phyloP scores from a whole-genome alignment of 2,888 invertebrate species.

The Drosophila prostipennis region DNA sequence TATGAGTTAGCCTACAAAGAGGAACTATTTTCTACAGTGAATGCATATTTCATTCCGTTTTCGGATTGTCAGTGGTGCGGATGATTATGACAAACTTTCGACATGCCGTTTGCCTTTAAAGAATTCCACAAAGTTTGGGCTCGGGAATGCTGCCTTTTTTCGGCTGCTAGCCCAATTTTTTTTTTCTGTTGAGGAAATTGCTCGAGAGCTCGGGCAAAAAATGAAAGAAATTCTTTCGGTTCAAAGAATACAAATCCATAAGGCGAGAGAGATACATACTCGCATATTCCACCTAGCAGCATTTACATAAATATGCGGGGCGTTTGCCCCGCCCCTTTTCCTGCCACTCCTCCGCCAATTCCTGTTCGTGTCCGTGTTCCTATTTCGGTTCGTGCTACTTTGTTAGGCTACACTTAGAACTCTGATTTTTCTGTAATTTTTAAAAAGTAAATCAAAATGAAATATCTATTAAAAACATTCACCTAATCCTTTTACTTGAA shows the following conservation, averaged over 20 bases:
- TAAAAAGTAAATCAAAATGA: no score
- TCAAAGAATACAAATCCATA: constrained; percentile 47
- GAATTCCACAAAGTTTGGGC: constrained; percentile 40
- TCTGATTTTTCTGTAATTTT: neutral
- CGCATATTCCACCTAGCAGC: constrained; percentile 37
- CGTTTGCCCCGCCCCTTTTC: constrained; percentile 18
- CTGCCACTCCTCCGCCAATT: constrained; percentile 12
- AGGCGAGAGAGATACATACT: constrained; percentile 43
- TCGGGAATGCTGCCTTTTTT: constrained; percentile 33
- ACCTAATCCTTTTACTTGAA: no score
- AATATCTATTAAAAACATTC: no score
- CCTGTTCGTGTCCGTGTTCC: constrained; percentile 13
- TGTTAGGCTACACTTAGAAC: constrained; percentile 15
- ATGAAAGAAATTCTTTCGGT: constrained; percentile 45
- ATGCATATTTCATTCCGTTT: constrained; percentile 7
- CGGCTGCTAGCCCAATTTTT: constrained; percentile 16
- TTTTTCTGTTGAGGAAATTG: constrained; percentile 29
- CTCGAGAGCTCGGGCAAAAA: constrained; percentile 29
- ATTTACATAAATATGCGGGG: constrained; percentile 39
- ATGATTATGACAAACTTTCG: constrained; percentile 42
- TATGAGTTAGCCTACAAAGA: constrained; percentile 1
- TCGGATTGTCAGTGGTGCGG: constrained; percentile 19
- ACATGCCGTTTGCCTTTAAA: constrained; percentile 34
- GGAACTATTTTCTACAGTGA: constrained; percentile 4
- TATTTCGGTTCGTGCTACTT: constrained; percentile 34